Base-by-base conservation (phyloP, 2,797 vertebrate species). In the Acanthopagrus latus region DNA sequence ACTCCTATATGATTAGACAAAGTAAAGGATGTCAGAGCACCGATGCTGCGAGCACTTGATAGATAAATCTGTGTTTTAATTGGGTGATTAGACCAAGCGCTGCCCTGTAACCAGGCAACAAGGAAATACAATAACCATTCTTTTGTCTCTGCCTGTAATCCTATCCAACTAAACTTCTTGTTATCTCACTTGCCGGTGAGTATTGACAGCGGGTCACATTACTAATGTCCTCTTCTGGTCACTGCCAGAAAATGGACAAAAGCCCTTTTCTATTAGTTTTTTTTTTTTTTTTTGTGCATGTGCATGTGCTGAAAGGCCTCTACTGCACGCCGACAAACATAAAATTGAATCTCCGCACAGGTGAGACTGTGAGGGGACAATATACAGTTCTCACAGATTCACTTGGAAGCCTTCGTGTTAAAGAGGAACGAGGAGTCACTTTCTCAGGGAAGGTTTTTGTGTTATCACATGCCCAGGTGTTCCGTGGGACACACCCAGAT, bases 401-500 rank as follows among this genome's bases (percentile, higher is more conserved):
- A 21, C 18, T 48, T 84, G 59, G n/a, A 55, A 57, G 41, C 59
- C 21, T 16, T 10, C 2, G 54, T 65, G 21, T 44, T 4, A 8
- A 33, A 33, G 1, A 33, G 48, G 20, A 44, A 48, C 7, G 2
- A 69, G 4, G n/a, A 23, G 44, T 59, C 7, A 9, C 6, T 69
- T 68, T 77, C 43, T 74, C 13, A 50, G 38, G 6, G 33, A 14
- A 65, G 75, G 29, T 33, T 69, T 72, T 33, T 80, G 72, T 87
- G 86, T 89, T 88, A 83, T 85, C 87, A 86, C 91, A 88, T 83
- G 88, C 79, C 82, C 65, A 87, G 84, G 89, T 89, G 86, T 77
- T 86, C 80, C 55, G 44, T 51, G 68, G 48, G 88, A 89, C 85
- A 92, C 92, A 88, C 92, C 90, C 91, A 88, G 89, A 91, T 92